phyloP scores from a whole-genome alignment of 2,113 vertebrate genomes.

The Corydoras sp. region DNA sequence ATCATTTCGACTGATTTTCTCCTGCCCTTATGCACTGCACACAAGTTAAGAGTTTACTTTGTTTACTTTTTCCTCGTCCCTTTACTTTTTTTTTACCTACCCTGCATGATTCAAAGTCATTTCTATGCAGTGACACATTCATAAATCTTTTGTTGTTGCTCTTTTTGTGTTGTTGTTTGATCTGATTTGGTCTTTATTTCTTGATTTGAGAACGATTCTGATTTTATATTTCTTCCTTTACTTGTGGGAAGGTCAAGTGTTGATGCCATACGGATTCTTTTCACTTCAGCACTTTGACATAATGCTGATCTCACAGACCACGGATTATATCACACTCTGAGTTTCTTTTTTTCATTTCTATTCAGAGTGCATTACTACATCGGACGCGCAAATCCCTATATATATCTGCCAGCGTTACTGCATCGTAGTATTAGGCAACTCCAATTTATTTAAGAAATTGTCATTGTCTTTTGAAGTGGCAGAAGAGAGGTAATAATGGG shows the following conservation, averaged over 20 bases:
- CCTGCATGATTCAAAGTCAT: slow-evolving; percentile 26
- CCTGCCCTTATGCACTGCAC: neutral
- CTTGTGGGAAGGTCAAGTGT: slow-evolving; percentile 39
- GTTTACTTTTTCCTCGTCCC: slow-evolving; percentile 20
- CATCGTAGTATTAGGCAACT: slow-evolving; percentile 4
- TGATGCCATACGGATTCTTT: slow-evolving; percentile 36
- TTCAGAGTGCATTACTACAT: slow-evolving; percentile 19
- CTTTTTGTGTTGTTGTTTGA: neutral
- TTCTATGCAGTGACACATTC: slow-evolving; percentile 25
- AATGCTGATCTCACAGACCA: slow-evolving; percentile 25
- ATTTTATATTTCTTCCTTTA: slow-evolving; percentile 30
- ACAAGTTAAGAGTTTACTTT: slow-evolving; percentile 13
- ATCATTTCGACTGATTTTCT: slow-evolving; percentile 4
- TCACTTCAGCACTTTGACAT: slow-evolving; percentile 39
- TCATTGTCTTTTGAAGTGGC: slow-evolving; percentile 4
- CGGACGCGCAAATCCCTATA: slow-evolving; percentile 22
- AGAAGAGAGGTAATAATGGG: slow-evolving; percentile 2
- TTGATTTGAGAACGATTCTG: slow-evolving; percentile 15
- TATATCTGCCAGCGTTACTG: neutral
- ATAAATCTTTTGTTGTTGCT: neutral
- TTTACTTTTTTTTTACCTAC: slow-evolving; percentile 8
- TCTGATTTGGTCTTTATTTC: slow-evolving; percentile 22
- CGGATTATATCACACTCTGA: slow-evolving; percentile 11
- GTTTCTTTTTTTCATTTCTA: slow-evolving; percentile 13
- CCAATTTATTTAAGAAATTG: slow-evolving; percentile 19